These are phyloP conservation scores for Scaptomyza graminum DNA, from an alignment of 1,140 invertebrate genomes.

Conservation along the genomic window DNA sequence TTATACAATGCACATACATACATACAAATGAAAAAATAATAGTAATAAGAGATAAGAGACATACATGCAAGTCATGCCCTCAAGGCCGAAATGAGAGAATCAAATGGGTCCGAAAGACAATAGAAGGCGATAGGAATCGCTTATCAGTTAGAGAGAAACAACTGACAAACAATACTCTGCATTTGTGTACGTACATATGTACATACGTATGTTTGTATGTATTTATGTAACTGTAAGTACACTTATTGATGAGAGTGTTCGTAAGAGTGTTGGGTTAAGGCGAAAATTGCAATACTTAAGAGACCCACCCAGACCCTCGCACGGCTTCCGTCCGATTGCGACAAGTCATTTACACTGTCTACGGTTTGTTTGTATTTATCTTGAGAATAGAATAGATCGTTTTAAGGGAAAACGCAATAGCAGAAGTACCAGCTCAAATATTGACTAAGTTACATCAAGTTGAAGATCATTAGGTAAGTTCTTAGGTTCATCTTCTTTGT, in stretches of 20 bases:
- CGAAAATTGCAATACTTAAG: background rate
- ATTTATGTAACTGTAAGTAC: background rate
- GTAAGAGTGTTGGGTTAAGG: no score
- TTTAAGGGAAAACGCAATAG: no score
- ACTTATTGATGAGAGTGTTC: background rate
- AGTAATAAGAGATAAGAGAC: constrained; percentile 2
- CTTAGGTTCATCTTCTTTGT: no score
- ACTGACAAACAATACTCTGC: no score
- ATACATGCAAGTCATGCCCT: constrained; percentile 30
- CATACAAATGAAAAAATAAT: background rate
- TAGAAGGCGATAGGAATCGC: constrained; percentile 14
- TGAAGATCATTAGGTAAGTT: no score
- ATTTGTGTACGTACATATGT: background rate
- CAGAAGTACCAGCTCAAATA: no score
- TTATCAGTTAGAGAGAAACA: constrained; percentile 20
- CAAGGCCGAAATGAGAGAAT: constrained; percentile 19
- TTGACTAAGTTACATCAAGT: no score
- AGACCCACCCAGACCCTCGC: no score
- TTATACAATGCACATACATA: background rate
- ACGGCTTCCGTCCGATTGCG: background rate
- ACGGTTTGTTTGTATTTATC: no score
- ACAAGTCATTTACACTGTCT: background rate
- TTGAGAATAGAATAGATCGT: no score
- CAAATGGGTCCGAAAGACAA: constrained; percentile 26
- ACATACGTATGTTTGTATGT: background rate